These are phyloP conservation scores for Apus apus DNA, from an alignment of 2,113 vertebrate species.

Conservation along the genomic window DNA sequence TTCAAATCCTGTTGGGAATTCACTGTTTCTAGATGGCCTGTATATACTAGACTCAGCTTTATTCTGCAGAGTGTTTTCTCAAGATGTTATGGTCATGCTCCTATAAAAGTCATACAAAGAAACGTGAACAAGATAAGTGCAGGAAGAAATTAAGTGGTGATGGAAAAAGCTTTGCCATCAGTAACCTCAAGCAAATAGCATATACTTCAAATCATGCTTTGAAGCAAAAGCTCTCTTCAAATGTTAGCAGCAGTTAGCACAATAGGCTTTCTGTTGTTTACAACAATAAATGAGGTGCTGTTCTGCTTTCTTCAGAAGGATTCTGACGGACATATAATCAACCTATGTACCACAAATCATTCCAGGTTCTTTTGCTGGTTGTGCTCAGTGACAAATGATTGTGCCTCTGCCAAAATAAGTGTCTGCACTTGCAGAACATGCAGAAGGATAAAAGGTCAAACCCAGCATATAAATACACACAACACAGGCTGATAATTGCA, in stretches of 20 bases:
- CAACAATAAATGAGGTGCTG: conserved; percentile 16
- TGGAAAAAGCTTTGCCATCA: conserved; percentile 7
- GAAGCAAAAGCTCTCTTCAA: conserved; percentile 22
- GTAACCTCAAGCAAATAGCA: neutral
- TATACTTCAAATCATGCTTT: conserved; percentile 7
- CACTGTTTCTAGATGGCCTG: neutral
- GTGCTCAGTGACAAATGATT: conserved; percentile 23
- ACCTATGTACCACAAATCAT: conserved; percentile 17
- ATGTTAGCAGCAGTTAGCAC: conserved; percentile 7
- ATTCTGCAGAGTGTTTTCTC: neutral
- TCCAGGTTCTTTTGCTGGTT: conserved; percentile 10
- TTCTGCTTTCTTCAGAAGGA: neutral
- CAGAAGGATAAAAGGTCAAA: conserved; percentile 9
- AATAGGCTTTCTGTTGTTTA: conserved; percentile 28
- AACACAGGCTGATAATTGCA: neutral
- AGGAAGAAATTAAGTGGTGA: neutral
- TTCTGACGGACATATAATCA: conserved; percentile 31
- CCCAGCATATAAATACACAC: neutral
- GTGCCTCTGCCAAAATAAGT: neutral
- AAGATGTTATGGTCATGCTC: neutral
- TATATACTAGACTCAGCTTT: neutral
- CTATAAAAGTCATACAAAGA: neutral
- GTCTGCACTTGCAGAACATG: neutral
- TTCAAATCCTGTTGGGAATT: conserved; percentile 4
- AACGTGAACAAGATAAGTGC: neutral